These are phyloP conservation scores for Myathropa florea DNA, from an alignment of 2,888 invertebrate genomes.

Conservation along the genomic window DNA sequence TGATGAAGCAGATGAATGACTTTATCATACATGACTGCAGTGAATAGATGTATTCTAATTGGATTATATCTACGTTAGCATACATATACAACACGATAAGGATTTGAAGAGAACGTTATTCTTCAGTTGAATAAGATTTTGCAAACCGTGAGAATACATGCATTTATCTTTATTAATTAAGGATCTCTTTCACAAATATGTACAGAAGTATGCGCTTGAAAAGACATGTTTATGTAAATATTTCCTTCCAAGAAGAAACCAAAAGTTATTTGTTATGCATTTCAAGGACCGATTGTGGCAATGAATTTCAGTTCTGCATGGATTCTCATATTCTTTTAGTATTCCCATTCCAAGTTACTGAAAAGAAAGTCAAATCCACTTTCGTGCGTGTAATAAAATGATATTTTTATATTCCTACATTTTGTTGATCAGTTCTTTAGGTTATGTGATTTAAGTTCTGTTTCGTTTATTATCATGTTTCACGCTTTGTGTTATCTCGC, in stretches of 20 bases:
- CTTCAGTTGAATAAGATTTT: not conserved
- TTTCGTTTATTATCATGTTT: not conserved
- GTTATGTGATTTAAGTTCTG: not conserved
- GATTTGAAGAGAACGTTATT: not conserved
- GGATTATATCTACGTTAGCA: not conserved
- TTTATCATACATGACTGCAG: not conserved
- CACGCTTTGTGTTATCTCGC: not conserved
- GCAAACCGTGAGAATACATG: not conserved
- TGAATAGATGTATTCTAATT: not conserved
- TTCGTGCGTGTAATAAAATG: not conserved
- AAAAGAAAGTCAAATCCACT: not conserved
- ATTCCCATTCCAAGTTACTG: not conserved
- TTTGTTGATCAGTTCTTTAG: not conserved
- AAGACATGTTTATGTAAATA: not conserved
- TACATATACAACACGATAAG: not conserved
- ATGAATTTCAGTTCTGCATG: not conserved
- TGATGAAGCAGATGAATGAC: not conserved
- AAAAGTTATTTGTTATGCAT: not conserved
- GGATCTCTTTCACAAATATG: not conserved
- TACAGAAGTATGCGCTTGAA: not conserved
- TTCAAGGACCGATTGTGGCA: not conserved
- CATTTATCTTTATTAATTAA: not conserved
- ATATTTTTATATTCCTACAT: not conserved
- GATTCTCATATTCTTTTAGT: not conserved
- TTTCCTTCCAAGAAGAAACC: not conserved